These are phyloP conservation scores for Drosophila sulfurigaster DNA, from an alignment of 1,140 invertebrate genomes.

Conservation along the genomic window DNA sequence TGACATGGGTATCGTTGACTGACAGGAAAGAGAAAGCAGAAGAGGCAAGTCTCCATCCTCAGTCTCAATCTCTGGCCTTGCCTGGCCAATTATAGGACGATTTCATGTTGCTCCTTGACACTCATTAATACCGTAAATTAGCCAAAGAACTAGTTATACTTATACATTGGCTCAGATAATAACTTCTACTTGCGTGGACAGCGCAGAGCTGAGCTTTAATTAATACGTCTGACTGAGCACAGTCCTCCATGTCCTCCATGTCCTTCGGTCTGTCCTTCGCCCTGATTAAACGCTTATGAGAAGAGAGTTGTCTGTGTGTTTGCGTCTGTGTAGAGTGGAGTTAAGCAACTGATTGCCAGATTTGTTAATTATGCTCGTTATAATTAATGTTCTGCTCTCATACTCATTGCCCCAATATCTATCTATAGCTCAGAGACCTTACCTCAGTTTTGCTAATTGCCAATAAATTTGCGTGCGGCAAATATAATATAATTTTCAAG, in stretches of 20 bases:
- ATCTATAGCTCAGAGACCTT: not conserved
- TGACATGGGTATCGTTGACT: constrained; percentile 5
- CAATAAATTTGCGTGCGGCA: constrained; percentile 74
- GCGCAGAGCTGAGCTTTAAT: constrained; percentile 67
- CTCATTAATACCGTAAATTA: constrained; percentile 77
- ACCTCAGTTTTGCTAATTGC: constrained; percentile 58
- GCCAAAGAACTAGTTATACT: constrained; percentile 40
- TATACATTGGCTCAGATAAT: constrained; percentile 51
- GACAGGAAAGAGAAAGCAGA: not conserved
- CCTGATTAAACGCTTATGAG: constrained; percentile 57
- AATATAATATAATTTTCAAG: constrained; percentile 75
- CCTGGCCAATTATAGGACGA: constrained; percentile 68
- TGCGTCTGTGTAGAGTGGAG: constrained; percentile 27
- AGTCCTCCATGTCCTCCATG: constrained; percentile 1
- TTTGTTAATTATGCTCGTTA: constrained; percentile 79
- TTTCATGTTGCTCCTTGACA: constrained; percentile 42
- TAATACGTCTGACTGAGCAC: constrained; percentile 68
- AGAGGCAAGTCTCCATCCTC: not conserved
- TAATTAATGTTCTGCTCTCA: constrained; percentile 65
- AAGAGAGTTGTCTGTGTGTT: constrained; percentile 12
- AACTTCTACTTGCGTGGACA: constrained; percentile 78
- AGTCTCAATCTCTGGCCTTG: not conserved
- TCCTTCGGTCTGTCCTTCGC: constrained; percentile 4
- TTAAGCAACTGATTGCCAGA: constrained; percentile 63
- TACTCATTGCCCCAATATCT: not conserved